These are phyloP conservation scores for Acyrthosiphon pisum DNA, from an alignment of 1,140 invertebrate genomes.

Conservation along the genomic window DNA sequence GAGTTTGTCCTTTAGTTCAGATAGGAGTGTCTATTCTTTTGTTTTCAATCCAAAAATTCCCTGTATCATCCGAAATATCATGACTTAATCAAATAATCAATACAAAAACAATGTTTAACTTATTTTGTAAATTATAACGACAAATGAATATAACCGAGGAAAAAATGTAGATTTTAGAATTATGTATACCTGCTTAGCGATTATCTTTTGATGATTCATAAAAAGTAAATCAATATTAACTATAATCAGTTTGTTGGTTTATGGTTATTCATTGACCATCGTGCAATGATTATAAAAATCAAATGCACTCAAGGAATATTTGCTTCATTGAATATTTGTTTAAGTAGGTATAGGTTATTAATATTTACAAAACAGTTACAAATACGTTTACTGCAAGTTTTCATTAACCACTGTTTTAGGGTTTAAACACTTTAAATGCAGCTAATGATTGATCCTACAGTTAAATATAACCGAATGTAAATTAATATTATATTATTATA, in stretches of 20 bases:
- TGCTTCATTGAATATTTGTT: neutral
- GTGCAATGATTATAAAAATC: neutral
- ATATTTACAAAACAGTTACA: neutral
- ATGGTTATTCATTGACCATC: neutral
- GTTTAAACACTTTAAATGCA: neutral
- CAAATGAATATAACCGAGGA: neutral
- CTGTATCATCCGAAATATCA: neutral
- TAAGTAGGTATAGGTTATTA: neutral
- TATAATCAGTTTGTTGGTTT: neutral
- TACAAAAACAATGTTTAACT: neutral
- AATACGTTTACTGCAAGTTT: neutral
- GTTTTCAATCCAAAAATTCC: neutral
- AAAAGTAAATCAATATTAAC: neutral
- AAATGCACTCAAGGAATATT: neutral
- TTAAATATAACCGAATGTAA: neutral
- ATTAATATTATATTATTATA: neutral
- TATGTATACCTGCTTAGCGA: neutral
- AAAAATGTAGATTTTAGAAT: neutral
- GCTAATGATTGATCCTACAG: neutral
- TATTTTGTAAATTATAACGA: neutral
- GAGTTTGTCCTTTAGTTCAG: constrained; percentile 34
- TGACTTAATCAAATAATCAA: neutral
- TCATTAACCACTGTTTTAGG: neutral
- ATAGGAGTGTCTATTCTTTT: constrained; percentile 27
- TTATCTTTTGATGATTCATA: neutral